Evolutionary conservation across 2,113 vertebrate species (phyloP).

Genomic region (Micronycteris hirsuta): DNA sequence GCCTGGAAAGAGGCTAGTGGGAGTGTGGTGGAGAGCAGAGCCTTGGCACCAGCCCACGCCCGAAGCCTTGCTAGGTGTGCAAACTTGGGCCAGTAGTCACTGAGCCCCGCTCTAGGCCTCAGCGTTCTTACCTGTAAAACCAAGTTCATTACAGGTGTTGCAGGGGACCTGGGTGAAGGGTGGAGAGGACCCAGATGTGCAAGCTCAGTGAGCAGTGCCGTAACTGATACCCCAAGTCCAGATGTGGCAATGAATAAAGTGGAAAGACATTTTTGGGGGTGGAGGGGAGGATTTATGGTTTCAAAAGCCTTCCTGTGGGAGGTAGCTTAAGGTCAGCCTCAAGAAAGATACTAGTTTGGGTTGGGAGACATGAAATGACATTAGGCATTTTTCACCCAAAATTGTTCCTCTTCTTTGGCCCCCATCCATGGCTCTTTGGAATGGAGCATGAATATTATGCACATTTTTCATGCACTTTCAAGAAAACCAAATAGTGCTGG

Average conservation of each 20-base stretch:
- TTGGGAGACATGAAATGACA: background rate
- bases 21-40: background rate
- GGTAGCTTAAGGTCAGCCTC: background rate
- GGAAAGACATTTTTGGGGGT: background rate
- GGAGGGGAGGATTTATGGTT: background rate
- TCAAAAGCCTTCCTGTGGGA: background rate
- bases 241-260: background rate
- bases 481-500: constrained; percentile 41
- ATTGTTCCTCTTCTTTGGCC: background rate
- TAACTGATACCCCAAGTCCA: background rate
- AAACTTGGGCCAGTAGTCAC: background rate
- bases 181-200: background rate
- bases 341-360: background rate
- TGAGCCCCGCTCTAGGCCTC: background rate
- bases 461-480: constrained; percentile 56
- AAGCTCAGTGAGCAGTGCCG: background rate
- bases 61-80: background rate
- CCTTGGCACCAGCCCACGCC: fast-evolving
- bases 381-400: constrained; percentile 30
- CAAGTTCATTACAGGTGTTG: background rate
- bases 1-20: fast-evolving
- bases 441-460: constrained; percentile 33
- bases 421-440: constrained; percentile 24
- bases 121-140: background rate
- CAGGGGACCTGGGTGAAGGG: background rate